Conservation (phyloP, 2,113 vertebrate genomes). For the Atractosteus spatula region DNA sequence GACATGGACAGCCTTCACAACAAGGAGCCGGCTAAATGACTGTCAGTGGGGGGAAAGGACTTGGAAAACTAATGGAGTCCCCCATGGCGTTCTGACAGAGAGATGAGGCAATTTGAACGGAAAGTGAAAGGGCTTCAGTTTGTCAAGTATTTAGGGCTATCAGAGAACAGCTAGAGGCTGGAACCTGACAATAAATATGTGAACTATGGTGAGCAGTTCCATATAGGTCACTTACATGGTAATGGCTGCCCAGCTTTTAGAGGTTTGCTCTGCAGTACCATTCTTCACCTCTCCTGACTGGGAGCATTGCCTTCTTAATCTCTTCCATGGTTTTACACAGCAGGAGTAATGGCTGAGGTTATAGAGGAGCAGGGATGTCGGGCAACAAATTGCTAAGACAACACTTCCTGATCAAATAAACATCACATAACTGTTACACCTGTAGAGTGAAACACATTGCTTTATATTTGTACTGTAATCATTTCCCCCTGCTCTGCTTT, state of each 20-base stretch:
- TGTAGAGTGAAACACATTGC: too few relatives aligned
- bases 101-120: conserved; percentile 83
- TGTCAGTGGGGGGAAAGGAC: conserved; percentile 77
- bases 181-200: conserved; percentile 72
- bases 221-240: conserved; percentile 71
- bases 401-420: background rate
- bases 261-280: conserved; percentile 61
- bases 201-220: conserved; percentile 71
- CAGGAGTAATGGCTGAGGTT: conserved; percentile 52
- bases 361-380: conserved; percentile 38
- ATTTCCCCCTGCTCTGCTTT: too few relatives aligned
- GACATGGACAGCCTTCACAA: conserved; percentile 91
- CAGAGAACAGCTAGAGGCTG: conserved; percentile 82
- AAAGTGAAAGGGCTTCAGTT: conserved; percentile 84
- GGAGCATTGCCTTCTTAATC: conserved; percentile 52
- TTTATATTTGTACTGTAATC: too few relatives aligned
- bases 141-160: conserved; percentile 90
- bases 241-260: conserved; percentile 60
- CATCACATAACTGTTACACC: background rate
- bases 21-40: conserved; percentile 79
- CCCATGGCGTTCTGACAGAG: conserved; percentile 90
- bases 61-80: conserved; percentile 89
- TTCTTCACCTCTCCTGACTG: conserved; percentile 49
- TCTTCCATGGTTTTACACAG: conserved; percentile 61
- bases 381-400: conserved; percentile 19